phyloP scores from a whole-genome alignment of 2,113 vertebrate genomes.

The Pycnonotus jocosus region DNA sequence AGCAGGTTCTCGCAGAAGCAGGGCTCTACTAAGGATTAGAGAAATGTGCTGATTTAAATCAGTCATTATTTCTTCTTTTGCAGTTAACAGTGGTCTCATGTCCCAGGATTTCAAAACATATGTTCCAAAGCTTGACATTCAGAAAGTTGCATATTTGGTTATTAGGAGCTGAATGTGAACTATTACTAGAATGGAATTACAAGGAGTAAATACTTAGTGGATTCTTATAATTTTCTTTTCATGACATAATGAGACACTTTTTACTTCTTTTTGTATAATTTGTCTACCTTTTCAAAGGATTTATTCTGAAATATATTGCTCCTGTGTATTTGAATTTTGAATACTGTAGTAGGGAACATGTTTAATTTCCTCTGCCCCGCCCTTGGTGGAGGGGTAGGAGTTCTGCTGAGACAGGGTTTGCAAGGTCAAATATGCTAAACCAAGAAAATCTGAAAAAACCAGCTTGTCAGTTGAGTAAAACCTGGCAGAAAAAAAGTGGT shows the following conservation, averaged over 20 bases:
- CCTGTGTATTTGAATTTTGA: neutral
- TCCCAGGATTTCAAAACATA: neutral
- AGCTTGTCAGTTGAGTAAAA: neutral
- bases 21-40: neutral
- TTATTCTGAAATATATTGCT: neutral
- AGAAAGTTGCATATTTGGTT: neutral
- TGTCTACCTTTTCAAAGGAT: neutral
- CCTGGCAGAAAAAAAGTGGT: neutral
- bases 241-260: neutral
- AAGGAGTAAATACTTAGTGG: neutral
- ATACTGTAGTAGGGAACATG: rapidly evolving
- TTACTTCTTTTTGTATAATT: neutral
- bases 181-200: neutral
- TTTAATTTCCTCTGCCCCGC: neutral
- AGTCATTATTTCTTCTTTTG: neutral
- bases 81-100: neutral
- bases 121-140: neutral
- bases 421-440: neutral
- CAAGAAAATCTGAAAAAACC: neutral
- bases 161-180: neutral
- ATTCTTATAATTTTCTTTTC: neutral
- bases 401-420: neutral
- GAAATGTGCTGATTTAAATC: neutral
- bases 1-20: neutral
- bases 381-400: neutral